Evolutionary conservation across 2,113 vertebrate species (phyloP).

Genomic region (Rhabdornis inornatus): DNA sequence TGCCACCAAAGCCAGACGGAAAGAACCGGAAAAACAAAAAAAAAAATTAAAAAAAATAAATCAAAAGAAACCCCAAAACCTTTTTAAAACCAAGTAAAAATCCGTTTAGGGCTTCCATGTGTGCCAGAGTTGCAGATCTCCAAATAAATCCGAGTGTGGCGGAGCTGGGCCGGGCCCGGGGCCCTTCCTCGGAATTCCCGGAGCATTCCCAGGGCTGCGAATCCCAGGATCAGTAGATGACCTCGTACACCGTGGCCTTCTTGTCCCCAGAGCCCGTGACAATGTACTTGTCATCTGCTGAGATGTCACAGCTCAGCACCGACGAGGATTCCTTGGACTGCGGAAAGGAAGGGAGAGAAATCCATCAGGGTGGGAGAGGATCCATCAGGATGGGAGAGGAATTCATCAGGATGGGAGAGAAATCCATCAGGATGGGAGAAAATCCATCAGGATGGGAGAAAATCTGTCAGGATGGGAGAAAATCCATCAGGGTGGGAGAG

Average conservation of each 20-base stretch:
- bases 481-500: no score
- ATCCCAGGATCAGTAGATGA: slow-evolving; percentile 85
- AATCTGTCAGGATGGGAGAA: no score
- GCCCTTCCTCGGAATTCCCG: fast-evolving
- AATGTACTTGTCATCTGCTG: slow-evolving; percentile 95
- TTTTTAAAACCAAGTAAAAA: not conserved
- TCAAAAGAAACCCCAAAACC: not conserved
- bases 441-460: no score
- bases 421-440: no score
- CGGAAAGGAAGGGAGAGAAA: not conserved
- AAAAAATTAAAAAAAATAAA: not conserved
- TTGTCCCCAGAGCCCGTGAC: slow-evolving; percentile 97
- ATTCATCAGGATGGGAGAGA: no score
- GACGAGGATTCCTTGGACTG: slow-evolving; percentile 98
- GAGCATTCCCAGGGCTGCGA: not conserved
- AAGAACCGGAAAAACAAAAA: not conserved
- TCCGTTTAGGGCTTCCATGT: not conserved
- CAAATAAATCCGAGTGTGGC: slow-evolving; percentile 33
- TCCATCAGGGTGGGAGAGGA: no score
- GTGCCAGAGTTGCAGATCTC: slow-evolving; percentile 9
- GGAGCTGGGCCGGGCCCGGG: not conserved
- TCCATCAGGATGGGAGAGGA: no score
- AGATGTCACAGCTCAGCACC: slow-evolving; percentile 96
- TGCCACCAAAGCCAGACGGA: slow-evolving; percentile 50
- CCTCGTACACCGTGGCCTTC: slow-evolving; percentile 97